Evolutionary conservation across 2,113 vertebrate species (phyloP).

Genomic region (human (Homo sapiens)): GRCh38 chr15:41285001-41285500

Average conservation of each 20-base stretch:
- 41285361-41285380: too few species aligned
- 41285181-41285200: neutral
- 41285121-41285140: slow-evolving; percentile 15
- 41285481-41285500: too few species aligned
- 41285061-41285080: neutral
- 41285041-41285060: neutral
- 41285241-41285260: neutral
- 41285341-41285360: too few species aligned
- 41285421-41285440: too few species aligned
- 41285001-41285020: neutral
- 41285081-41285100: slow-evolving; percentile 2
- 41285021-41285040: neutral
- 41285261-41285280: neutral
- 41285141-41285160: neutral
- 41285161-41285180: neutral
- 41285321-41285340: too few species aligned
- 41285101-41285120: neutral
- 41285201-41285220: neutral
- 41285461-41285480: too few species aligned
- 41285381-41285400: too few species aligned
- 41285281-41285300: neutral
- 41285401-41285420: too few species aligned
- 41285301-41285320: neutral
- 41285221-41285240: neutral
- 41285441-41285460: too few species aligned